Evolutionary conservation across 2,888 invertebrate species (phyloP).

Genomic region (Meloe dianella): DNA sequence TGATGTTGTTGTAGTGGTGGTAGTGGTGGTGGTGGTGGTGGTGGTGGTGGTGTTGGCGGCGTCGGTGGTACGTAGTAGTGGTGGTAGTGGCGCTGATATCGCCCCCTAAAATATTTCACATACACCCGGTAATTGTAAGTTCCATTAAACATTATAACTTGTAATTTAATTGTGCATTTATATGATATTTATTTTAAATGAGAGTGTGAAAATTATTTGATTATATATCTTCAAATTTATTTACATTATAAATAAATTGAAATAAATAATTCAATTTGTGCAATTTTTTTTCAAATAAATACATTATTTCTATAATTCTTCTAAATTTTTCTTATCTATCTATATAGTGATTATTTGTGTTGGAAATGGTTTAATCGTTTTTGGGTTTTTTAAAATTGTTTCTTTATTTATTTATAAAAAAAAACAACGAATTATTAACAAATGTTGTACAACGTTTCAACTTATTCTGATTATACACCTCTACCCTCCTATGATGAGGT

Average conservation of each 20-base stretch:
- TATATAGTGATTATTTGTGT: background rate
- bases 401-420: slow-evolving; percentile 12
- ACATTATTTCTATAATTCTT: background rate
- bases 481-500: slow-evolving; percentile 50
- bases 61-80: background rate
- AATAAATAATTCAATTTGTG: background rate
- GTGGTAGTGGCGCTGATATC: slow-evolving; percentile 38
- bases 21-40: background rate
- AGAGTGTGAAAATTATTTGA: background rate
- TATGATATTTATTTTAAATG: slow-evolving; percentile 36
- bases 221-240: background rate
- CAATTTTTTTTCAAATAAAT: slow-evolving; percentile 15
- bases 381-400: slow-evolving; percentile 8
- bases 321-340: background rate
- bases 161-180: slow-evolving; percentile 49
- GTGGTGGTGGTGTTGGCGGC: slow-evolving; percentile 18
- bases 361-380: slow-evolving; percentile 21
- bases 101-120: slow-evolving; percentile 30
- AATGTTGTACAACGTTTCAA: slow-evolving; percentile 50
- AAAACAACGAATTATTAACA: slow-evolving; percentile 19
- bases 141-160: slow-evolving; percentile 41
- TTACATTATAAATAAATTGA: background rate
- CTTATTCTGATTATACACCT: slow-evolving; percentile 46
- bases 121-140: slow-evolving; percentile 43
- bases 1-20: background rate